Evolutionary conservation across 2,797 vertebrate species (phyloP).

Genomic region (Bradypus variegatus): DNA sequence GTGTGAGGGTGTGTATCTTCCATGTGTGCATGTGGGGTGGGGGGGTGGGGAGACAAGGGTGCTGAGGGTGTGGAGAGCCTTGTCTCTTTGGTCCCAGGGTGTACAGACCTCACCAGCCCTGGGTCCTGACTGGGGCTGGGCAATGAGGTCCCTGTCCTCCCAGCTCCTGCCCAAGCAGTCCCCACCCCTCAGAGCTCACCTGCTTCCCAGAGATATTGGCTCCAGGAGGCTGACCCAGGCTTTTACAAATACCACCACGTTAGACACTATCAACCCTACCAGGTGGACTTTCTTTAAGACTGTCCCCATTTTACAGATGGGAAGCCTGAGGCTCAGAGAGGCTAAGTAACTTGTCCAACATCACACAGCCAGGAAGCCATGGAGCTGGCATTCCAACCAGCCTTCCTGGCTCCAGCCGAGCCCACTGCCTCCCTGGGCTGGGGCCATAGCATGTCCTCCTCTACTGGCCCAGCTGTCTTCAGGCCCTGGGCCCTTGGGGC

Average conservation of each 20-base stretch:
- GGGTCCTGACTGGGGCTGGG: neutral
- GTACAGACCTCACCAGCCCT: no score
- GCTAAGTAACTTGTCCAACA: neutral
- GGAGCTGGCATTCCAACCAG: neutral
- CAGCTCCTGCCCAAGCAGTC: neutral
- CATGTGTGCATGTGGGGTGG: neutral
- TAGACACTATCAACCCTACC: neutral
- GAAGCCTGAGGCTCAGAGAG: neutral
- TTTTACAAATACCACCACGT: rapidly evolving
- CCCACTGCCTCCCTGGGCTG: rapidly evolving
- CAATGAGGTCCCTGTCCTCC: neutral
- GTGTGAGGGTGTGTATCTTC: neutral
- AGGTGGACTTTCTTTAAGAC: neutral
- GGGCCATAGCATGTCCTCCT: rapidly evolving
- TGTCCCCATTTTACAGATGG: neutral
- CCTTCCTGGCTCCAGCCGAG: neutral
- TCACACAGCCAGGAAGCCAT: neutral
- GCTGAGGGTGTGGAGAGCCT: neutral
- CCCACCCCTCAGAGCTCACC: neutral
- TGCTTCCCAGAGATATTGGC: neutral
- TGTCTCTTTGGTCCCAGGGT: neutral
- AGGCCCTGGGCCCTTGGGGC: neutral
- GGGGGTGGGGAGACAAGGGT: no score
- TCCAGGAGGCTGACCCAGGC: neutral
- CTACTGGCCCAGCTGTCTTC: neutral